A percentile compares a stretch with the other conserved stretches of the same genome.
Conservation (phyloP, 1,140 invertebrate genomes). For the Armadillidium nasatum region DNA sequence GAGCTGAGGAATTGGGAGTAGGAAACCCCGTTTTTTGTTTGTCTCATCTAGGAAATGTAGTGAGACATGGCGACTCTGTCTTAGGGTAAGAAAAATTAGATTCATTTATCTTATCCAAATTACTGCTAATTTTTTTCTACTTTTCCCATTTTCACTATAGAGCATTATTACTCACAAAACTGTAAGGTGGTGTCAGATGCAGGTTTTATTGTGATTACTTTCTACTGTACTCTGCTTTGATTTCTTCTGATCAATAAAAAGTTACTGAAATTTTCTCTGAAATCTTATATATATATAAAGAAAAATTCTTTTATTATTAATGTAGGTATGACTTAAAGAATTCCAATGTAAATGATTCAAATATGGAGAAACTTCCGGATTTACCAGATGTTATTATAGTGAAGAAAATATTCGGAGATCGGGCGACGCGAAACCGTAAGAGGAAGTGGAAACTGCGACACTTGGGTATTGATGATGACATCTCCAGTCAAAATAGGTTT, state of each 20-base stretch:
- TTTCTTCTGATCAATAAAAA: background rate
- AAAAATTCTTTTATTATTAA: slow-evolving; percentile 51
- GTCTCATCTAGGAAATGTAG: slow-evolving; percentile 89
- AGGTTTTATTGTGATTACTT: no score
- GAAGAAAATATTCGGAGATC: slow-evolving; percentile 84
- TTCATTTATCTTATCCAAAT: no score
- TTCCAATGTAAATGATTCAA: slow-evolving; percentile 80
- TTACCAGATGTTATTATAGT: slow-evolving; percentile 89
- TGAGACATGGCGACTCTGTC: slow-evolving; percentile 88
- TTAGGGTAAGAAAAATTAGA: slow-evolving; percentile 61
- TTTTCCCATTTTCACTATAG: no score
- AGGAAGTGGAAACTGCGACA: slow-evolving; percentile 92
- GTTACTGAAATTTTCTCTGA: no score
- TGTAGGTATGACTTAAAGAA: slow-evolving; percentile 71
- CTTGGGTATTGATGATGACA: slow-evolving; percentile 60
- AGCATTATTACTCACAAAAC: no score
- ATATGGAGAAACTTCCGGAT: slow-evolving; percentile 75
- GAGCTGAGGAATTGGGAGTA: slow-evolving; percentile 78
- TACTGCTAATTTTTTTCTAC: no score
- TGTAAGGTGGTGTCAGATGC: no score
- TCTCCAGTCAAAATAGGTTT: slow-evolving; percentile 67
- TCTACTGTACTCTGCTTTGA: slow-evolving; percentile 8
- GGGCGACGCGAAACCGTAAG: slow-evolving; percentile 61
- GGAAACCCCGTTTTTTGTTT: slow-evolving; percentile 78
- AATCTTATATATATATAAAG: no score